phyloP scores from a whole-genome alignment of 2,113 vertebrate genomes.

The Nanorana parkeri region DNA sequence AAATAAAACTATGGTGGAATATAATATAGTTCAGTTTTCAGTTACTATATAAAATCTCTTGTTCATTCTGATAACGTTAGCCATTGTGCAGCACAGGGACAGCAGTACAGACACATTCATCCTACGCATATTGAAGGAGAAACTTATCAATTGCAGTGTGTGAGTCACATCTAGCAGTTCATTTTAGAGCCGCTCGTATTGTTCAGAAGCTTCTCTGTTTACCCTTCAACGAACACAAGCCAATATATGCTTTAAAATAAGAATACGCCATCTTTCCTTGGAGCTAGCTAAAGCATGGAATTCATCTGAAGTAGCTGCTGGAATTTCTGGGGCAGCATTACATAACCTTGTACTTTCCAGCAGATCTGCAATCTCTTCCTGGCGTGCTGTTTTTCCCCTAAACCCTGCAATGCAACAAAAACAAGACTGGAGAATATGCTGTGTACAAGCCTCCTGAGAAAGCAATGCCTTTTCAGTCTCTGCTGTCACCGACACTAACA shows the following conservation, averaged over 20 bases:
- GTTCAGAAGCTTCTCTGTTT: not conserved
- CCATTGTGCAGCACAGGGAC: too few species aligned
- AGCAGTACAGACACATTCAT: too few species aligned
- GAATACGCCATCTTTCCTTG: not conserved
- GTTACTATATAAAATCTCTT: too few species aligned
- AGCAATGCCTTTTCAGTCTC: not conserved
- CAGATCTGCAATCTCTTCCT: conserved; percentile 39
- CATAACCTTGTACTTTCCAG: conserved; percentile 36
- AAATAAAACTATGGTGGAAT: too few species aligned
- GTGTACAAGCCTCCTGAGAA: conserved; percentile 10
- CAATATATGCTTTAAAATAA: too few species aligned
- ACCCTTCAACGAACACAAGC: too few species aligned
- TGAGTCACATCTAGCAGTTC: not conserved
- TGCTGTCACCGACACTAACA: not conserved
- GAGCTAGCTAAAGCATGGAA: not conserved
- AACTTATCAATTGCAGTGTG: too few species aligned
- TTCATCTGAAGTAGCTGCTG: conserved; percentile 30
- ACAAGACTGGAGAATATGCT: conserved; percentile 7
- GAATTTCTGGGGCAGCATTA: conserved; percentile 50
- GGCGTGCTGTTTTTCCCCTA: conserved; percentile 19
- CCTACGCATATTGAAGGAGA: too few species aligned
- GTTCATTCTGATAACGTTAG: too few species aligned
- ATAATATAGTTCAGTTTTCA: too few species aligned
- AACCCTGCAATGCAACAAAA: conserved; percentile 55
- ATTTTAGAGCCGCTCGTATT: too few species aligned